Conservation (phyloP, 2,113 vertebrate species). For the Hucho hucho region DNA sequence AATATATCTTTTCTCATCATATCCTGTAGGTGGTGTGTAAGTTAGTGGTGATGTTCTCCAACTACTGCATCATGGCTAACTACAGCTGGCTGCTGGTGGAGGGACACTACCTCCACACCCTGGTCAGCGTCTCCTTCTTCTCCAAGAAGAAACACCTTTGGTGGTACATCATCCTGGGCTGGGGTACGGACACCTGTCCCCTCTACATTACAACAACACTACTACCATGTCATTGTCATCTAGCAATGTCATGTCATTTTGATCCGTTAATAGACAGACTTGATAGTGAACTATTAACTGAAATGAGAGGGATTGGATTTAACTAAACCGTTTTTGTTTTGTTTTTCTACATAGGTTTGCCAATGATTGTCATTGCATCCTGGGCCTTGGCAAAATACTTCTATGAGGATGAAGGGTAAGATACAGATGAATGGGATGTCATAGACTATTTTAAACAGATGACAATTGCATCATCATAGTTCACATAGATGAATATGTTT, state of each 20-base stretch:
- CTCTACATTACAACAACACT: neutral
- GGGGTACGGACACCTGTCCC: constrained; percentile 77
- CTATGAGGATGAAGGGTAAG: constrained; percentile 87
- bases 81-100: constrained; percentile 94
- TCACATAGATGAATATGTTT: neutral
- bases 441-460: neutral
- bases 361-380: constrained; percentile 73
- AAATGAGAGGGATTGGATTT: neutral
- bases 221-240: neutral
- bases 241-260: neutral
- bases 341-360: constrained; percentile 72
- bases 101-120: constrained; percentile 89
- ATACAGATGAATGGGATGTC: neutral
- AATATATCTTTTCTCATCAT: neutral
- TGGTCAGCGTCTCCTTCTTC: constrained; percentile 88
- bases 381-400: constrained; percentile 84
- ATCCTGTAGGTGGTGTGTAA: constrained; percentile 83
- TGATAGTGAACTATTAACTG: neutral
- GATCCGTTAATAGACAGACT: neutral
- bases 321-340: neutral
- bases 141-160: constrained; percentile 83
- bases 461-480: neutral
- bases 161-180: constrained; percentile 85
- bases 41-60: constrained; percentile 85
- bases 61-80: constrained; percentile 94